phyloP scores from a whole-genome alignment of 2,888 invertebrate genomes.

The Embidobia sp. region DNA sequence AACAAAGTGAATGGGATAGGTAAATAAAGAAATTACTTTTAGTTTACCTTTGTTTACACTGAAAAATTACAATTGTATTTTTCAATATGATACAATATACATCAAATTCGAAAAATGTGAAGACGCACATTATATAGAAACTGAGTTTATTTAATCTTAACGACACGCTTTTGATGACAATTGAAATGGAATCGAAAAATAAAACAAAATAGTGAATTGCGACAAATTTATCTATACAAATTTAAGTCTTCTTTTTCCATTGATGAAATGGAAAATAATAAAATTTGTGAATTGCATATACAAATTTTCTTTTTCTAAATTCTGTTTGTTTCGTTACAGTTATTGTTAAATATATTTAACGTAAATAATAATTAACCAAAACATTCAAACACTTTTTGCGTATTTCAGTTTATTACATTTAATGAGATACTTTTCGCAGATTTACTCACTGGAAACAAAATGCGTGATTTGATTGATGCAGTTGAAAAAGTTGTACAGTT shows the following conservation, averaged over 20 bases:
- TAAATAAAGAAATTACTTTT: neutral
- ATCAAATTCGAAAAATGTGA: constrained; percentile 12
- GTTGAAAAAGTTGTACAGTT: too few species aligned
- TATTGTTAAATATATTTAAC: too few species aligned
- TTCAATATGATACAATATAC: constrained; percentile 9
- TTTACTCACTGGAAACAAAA: constrained; percentile 8
- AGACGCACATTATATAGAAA: constrained; percentile 1
- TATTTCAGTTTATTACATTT: constrained; percentile 36
- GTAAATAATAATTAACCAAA: too few species aligned
- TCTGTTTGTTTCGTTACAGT: too few species aligned
- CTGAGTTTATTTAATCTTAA: constrained; percentile 23
- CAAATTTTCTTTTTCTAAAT: too few species aligned
- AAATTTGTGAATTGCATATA: too few species aligned
- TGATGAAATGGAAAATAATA: too few species aligned
- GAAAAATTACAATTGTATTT: constrained; percentile 22
- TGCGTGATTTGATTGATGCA: neutral
- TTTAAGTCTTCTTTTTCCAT: constrained; percentile 25
- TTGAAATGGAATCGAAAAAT: neutral
- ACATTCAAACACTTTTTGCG: neutral
- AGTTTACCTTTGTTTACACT: constrained; percentile 10
- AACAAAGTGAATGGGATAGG: neutral
- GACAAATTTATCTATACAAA: constrained; percentile 67
- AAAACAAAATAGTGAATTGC: constrained; percentile 5
- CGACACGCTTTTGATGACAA: constrained; percentile 13
- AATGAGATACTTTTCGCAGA: constrained; percentile 23